Evolutionary conservation across 2,797 vertebrate species (phyloP), one percentile per base, ranked within the genome.

Genomic region (Rhinatrema bivittatum): DNA sequence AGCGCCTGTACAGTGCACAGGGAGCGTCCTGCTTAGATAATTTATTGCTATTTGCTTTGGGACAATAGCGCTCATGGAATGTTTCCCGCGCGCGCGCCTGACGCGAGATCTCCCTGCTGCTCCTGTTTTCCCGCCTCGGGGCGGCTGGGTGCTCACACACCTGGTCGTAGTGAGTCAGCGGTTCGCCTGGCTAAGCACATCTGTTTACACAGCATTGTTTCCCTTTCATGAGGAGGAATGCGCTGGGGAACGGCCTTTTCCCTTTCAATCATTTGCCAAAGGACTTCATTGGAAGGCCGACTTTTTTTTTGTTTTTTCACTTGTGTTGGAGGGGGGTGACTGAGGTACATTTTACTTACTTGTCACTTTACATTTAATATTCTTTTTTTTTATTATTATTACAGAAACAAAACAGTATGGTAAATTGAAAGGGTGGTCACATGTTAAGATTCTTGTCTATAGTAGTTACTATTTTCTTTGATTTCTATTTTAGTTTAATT

Each of bases 41-140:
- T 66, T 59, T 41, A 45, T 38, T 46, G 35, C 49, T 28, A 2
- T 49, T 60, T 55, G 42, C 45, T 58, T 37, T 46, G 35, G 32
- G 53, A 32, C 9, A 4, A 28, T 19, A 10, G 3, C 16, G 20
- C 42, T 12, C 16, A 41, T 28, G 21, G 13, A 29, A 17, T 11
- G 37, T 40, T 69, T 62, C 46, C 27, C 0, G 6, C 3, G 2
- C 2, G 1, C 17, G 2, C 48, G 24, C 20, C 8, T 16, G 10
- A 16, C 1, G 2, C 44, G 39, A 7, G 41, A 11, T 10, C 14
- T 16, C 26, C 9, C 36, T 16, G 25, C 33, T 33, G 17, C 33
- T 16, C 23, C 35, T 42, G 31, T 46, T 32, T 33, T 44, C 42
- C 41, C 37, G 51, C 39, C 32, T 3, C 0, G 3, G 14, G 5